phyloP scores from a whole-genome alignment of 2,888 invertebrate genomes.

The Alloplasta piceator region DNA sequence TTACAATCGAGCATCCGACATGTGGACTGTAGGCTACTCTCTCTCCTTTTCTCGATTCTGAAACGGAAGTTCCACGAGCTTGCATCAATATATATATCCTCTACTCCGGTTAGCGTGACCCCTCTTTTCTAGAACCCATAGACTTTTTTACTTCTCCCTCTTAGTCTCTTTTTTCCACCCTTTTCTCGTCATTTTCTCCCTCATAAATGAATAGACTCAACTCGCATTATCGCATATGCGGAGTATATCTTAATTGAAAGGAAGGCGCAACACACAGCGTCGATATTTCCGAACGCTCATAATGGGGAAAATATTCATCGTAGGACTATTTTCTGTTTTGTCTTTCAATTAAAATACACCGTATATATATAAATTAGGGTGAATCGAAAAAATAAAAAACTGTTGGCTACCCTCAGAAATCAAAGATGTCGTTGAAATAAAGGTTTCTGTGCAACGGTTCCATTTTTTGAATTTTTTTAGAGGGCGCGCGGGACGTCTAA shows the following conservation, averaged over 20 bases:
- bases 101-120: slow-evolving; percentile 50
- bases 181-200: slow-evolving; percentile 32
- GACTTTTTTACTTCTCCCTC: background rate
- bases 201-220: slow-evolving; percentile 39
- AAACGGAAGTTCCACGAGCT: slow-evolving; percentile 42
- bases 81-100: slow-evolving; percentile 22
- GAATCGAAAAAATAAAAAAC: no score
- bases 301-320: background rate
- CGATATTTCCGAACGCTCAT: no score
- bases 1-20: slow-evolving; percentile 50
- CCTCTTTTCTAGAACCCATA: slow-evolving; percentile 31
- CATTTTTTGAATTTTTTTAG: no score
- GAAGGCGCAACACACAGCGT: background rate
- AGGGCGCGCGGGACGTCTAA: no score
- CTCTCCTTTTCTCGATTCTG: slow-evolving; percentile 7
- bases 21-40: slow-evolving; percentile 17
- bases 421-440: no score
- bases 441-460: no score
- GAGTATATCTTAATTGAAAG: background rate
- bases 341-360: slow-evolving; percentile 6
- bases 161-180: slow-evolving; percentile 11
- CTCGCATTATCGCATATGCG: slow-evolving; percentile 13
- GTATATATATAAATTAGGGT: slow-evolving; percentile 17
- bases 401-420: no score
- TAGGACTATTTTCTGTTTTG: no score